Conservation (phyloP, 2,113 vertebrate genomes). For the Zapus hudsonius region DNA sequence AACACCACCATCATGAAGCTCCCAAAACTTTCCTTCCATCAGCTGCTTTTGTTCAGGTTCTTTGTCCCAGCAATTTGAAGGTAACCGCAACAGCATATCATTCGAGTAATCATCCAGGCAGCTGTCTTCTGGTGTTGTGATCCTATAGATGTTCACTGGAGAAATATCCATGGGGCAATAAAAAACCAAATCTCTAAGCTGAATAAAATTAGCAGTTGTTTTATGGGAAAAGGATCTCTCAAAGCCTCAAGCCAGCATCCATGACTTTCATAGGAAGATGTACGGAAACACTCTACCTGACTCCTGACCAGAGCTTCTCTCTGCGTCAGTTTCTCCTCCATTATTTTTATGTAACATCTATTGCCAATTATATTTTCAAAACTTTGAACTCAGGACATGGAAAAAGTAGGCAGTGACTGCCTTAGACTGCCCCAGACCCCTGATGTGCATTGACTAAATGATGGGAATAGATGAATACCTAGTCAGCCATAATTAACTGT, state of each 20-base stretch:
- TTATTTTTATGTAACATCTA: conserved; percentile 7
- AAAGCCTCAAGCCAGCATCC: neutral
- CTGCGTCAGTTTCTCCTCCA: neutral
- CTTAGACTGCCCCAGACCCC: neutral
- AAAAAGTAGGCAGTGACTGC: conserved; percentile 15
- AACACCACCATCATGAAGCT: too few species aligned
- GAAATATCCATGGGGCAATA: neutral
- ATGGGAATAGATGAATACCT: conserved; percentile 44
- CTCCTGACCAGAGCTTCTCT: neutral
- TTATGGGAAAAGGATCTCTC: neutral
- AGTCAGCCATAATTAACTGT: conserved; percentile 9
- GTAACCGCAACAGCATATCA: too few species aligned
- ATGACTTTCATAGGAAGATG: neutral
- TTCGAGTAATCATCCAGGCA: neutral
- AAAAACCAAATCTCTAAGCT: conserved; percentile 2
- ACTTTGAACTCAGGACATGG: conserved; percentile 13
- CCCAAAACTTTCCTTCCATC: too few species aligned
- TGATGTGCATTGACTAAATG: neutral
- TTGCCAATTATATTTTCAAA: conserved; percentile 29
- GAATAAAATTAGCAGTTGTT: conserved; percentile 26
- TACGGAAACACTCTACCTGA: neutral
- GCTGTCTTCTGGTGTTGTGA: neutral
- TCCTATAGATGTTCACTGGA: neutral
- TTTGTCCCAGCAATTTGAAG: too few species aligned
- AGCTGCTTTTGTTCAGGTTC: too few species aligned